Percentiles rank a stretch among this genome's conserved stretches.
Conservation (phyloP, 1,140 invertebrate species). For the Pseudomyrmex gracilis region DNA sequence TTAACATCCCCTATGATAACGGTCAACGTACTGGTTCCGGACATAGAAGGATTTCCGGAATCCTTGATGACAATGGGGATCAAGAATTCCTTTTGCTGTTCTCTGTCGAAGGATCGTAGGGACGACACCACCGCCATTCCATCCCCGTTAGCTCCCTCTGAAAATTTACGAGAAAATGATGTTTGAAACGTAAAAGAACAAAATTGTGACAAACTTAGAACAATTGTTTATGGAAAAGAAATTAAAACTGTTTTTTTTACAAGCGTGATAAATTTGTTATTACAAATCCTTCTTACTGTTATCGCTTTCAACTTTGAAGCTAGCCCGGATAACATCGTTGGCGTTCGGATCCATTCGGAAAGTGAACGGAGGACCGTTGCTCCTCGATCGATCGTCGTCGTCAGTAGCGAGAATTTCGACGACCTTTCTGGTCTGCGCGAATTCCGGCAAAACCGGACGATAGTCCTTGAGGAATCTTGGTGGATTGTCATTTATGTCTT, state of each 20-base stretch:
- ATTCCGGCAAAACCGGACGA: constrained; percentile 95
- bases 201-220: no score
- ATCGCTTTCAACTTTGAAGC: constrained; percentile 97
- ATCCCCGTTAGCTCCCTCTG: constrained; percentile 97
- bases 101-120: constrained; percentile 96
- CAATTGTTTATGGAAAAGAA: not conserved
- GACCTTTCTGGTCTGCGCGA: constrained; percentile 94
- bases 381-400: constrained; percentile 96
- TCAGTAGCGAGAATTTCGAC: constrained; percentile 97
- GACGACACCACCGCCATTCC: constrained; percentile 98
- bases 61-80: constrained; percentile 98
- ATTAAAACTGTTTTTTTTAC: not conserved
- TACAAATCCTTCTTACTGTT: constrained; percentile 88
- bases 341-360: constrained; percentile 97
- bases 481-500: constrained; percentile 98
- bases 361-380: constrained; percentile 97
- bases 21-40: constrained; percentile 96
- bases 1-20: constrained; percentile 98
- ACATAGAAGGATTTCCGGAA: constrained; percentile 95
- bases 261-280: not conserved
- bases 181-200: not conserved
- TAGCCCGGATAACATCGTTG: constrained; percentile 95
- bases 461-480: constrained; percentile 97
- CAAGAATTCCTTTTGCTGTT: constrained; percentile 97
- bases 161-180: constrained; percentile 47